A percentile compares a stretch with the other conserved stretches of the same genome.
Evolutionary conservation across 2,797 vertebrate genomes (phyloP).

Genomic region (Emydoidea blandingii): DNA sequence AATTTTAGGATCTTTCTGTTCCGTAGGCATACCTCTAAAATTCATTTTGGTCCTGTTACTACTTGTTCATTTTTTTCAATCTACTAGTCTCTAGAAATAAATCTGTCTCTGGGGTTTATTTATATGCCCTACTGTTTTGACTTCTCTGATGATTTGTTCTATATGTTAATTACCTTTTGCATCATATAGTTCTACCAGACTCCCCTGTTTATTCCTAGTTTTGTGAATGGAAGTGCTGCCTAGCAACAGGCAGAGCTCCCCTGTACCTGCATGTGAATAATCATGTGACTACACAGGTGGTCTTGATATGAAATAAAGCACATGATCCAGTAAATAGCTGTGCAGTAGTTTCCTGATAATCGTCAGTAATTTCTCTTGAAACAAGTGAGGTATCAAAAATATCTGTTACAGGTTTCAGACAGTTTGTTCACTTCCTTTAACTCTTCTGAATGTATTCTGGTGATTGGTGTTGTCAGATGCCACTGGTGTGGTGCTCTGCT

Average conservation of each 20-base stretch:
- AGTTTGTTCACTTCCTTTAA: neutral
- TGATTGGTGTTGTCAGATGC: neutral
- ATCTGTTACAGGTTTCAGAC: neutral
- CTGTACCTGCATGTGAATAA: neutral
- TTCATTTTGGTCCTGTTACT: neutral
- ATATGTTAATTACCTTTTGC: neutral
- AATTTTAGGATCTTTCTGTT: neutral
- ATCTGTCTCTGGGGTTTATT: neutral
- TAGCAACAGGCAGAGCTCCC: neutral
- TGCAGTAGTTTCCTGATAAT: slow-evolving; percentile 6
- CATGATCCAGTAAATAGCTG: slow-evolving; percentile 16
- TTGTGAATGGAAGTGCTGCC: neutral
- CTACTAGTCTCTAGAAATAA: neutral
- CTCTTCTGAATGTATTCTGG: neutral
- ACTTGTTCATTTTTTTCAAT: neutral
- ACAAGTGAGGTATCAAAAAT: neutral
- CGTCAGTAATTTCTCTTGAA: neutral
- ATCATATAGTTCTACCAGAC: neutral
- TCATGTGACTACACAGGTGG: neutral
- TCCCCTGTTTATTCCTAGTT: neutral
- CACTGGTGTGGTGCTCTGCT: too few relatives aligned
- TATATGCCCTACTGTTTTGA: neutral
- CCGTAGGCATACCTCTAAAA: neutral
- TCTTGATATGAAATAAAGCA: neutral
- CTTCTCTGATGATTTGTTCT: neutral